Conservation (phyloP, 2,888 invertebrate genomes). For the Bibio marci region DNA sequence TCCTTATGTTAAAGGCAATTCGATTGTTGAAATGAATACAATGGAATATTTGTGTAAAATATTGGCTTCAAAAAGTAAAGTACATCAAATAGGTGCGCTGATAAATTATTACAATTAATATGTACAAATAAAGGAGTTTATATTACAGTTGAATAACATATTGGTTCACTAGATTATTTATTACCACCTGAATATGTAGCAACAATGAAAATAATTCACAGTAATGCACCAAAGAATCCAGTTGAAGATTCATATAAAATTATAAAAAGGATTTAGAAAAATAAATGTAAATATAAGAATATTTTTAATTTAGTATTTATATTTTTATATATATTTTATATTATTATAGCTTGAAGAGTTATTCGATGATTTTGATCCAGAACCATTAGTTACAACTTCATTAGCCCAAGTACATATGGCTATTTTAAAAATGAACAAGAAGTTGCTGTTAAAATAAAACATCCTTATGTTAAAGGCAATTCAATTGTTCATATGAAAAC, state of each 20-base stretch:
- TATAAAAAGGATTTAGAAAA: constrained; percentile 70
- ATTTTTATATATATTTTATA: too few relatives aligned
- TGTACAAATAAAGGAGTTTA: constrained; percentile 89
- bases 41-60: constrained; percentile 79
- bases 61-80: too few relatives aligned
- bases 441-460: constrained; percentile 96
- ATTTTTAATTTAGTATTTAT: too few relatives aligned
- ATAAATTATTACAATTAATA: constrained; percentile 70
- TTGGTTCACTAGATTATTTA: constrained; percentile 89
- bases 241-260: constrained; percentile 71
- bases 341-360: constrained; percentile 59
- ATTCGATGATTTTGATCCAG: constrained; percentile 65
- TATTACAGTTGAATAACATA: constrained; percentile 93
- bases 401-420: constrained; percentile 89
- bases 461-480: constrained; percentile 75
- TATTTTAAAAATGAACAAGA: constrained; percentile 45
- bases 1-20: constrained; percentile 72
- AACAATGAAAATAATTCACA: constrained; percentile 82
- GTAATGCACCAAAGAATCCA: constrained; percentile 75
- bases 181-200: constrained; percentile 84
- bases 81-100: too few relatives aligned
- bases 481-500: constrained; percentile 85
- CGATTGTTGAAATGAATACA: constrained; percentile 81
- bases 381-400: constrained; percentile 89
- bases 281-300: too few relatives aligned